phyloP scores from a whole-genome alignment of 2,888 invertebrate genomes.

The Tetheella fluctuosa region DNA sequence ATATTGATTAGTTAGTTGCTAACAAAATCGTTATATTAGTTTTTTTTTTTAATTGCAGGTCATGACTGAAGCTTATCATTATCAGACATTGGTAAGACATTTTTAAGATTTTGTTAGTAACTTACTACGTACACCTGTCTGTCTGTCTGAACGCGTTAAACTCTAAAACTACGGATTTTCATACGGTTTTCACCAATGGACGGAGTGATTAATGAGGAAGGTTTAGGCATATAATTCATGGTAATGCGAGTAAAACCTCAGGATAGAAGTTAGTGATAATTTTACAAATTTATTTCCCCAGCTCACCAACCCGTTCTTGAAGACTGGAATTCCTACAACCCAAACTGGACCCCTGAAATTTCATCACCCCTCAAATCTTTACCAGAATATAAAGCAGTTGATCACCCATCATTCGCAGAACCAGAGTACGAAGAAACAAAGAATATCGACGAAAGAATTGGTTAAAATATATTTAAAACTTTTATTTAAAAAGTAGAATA shows the following conservation, averaged over 20 bases:
- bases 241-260: too few relatives aligned
- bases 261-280: background rate
- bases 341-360: constrained; percentile 34
- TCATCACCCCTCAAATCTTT: constrained; percentile 32
- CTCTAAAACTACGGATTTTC: too few relatives aligned
- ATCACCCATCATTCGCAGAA: constrained; percentile 10
- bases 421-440: background rate
- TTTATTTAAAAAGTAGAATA: too few relatives aligned
- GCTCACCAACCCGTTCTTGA: constrained; percentile 24
- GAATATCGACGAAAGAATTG: background rate
- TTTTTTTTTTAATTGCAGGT: constrained; percentile 50
- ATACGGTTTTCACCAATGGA: too few relatives aligned
- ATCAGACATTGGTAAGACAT: constrained; percentile 47
- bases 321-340: constrained; percentile 41
- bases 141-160: too few relatives aligned
- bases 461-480: background rate
- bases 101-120: constrained; percentile 49
- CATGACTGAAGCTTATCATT: constrained; percentile 49
- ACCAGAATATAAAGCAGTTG: constrained; percentile 30
- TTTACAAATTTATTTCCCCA: constrained; percentile 20
- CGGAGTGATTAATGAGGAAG: too few relatives aligned
- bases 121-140: background rate
- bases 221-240: too few relatives aligned
- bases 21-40: constrained; percentile 12
- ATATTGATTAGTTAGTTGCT: background rate